phyloP scores from a whole-genome alignment of 2,113 vertebrate species.

The Columba livia region DNA sequence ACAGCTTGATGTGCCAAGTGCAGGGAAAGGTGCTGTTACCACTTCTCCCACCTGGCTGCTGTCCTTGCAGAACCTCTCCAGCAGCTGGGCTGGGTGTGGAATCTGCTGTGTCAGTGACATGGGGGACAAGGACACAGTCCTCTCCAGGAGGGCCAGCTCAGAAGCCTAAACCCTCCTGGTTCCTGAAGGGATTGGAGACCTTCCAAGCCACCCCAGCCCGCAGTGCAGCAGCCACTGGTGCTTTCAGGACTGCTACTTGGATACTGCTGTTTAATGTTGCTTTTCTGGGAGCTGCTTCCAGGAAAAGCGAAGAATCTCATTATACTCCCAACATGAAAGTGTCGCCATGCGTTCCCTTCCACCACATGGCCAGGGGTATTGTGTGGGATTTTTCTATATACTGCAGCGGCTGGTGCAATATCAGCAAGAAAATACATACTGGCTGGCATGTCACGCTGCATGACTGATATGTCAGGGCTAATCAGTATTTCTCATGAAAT shows the following conservation, averaged over 20 bases:
- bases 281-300: background rate
- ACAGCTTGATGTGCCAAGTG: background rate
- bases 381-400: background rate
- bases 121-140: background rate
- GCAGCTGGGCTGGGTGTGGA: background rate
- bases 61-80: background rate
- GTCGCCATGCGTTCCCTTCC: background rate
- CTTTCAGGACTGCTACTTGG: rapidly evolving
- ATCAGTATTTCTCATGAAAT: background rate
- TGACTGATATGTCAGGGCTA: background rate
- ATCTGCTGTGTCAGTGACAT: background rate
- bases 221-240: rapidly evolving
- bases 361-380: background rate
- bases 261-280: background rate
- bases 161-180: background rate
- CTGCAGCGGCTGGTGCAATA: background rate
- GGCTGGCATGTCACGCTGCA: background rate
- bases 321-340: background rate
- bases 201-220: rapidly evolving
- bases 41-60: background rate
- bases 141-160: rapidly evolving
- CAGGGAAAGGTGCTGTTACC: background rate
- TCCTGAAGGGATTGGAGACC: background rate
- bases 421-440: background rate
- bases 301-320: background rate